Evolutionary conservation across 2,888 invertebrate species (phyloP), one percentile per base, ranked within the genome.

Genomic region (Sphaerophoria taeniata): DNA sequence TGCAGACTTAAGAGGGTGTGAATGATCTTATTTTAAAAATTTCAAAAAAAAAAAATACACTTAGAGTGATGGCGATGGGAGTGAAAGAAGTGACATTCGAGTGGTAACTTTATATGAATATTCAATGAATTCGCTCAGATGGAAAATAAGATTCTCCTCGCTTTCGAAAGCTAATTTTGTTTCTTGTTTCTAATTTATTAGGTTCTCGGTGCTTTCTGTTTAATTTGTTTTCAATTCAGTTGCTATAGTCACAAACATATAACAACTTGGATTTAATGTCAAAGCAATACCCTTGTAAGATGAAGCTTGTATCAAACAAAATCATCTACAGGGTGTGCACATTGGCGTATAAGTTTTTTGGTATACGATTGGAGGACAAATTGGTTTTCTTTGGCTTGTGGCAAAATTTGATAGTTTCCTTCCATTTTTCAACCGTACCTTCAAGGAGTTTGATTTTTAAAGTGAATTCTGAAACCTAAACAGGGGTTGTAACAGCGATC

Each of bases 141-240:
- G 56, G 63, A 56, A 63, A 53, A 56, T 53, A 73, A 49, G n/a
- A 43, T 36, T 67, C 43, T 16, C 61, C 7, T 58, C 36, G 11
- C 67, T 74, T 83, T 83, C 24, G 73, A 67, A 63, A 72, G 73
- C 82, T 83, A 74, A 83, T 83, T 83, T 82, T 34, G 65, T 63
- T 14, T 45, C 55, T 34, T 43, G 11, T 43, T 9, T 39, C 6
- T 9, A 24, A 43, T 12, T 43, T 53, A 53, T 47, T 65, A n/a
- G 4, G 14, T 53, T 7, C 14, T 33, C 33, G 12, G 12, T 47
- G 31, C 39, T 65, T 24, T 24, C 24, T 53, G 36, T 53, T 24
- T 51, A 43, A 43, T 43, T 43, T 43, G 43, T 43, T 43, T 43
- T 43, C 43, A 11, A 6, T 43, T 16, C 5, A 47, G 14, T 34